phyloP scores from a whole-genome alignment of 2,888 invertebrate species.

The Belgica antarctica region DNA sequence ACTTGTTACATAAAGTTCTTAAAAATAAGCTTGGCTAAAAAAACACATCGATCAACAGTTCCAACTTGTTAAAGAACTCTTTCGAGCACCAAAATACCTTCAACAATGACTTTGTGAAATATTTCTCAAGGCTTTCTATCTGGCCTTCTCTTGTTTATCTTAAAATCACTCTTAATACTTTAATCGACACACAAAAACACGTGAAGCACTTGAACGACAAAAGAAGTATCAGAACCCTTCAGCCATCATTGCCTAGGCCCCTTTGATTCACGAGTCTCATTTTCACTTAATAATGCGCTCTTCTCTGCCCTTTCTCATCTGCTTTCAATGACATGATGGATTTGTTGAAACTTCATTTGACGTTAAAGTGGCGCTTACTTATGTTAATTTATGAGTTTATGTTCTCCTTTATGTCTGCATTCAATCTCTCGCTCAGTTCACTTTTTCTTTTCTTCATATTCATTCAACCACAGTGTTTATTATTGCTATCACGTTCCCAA shows the following conservation, averaged over 20 bases:
- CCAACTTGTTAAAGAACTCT: not conserved
- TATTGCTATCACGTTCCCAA: not conserved
- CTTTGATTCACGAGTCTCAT: conserved; percentile 9
- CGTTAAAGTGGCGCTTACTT: conserved; percentile 41
- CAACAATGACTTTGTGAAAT: not conserved
- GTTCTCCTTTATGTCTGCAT: conserved; percentile 27
- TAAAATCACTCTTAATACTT: not conserved
- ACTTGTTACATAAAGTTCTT: too few species aligned
- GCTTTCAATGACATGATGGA: conserved; percentile 37
- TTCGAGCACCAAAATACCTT: not conserved
- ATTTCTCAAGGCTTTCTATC: not conserved
- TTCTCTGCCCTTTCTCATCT: not conserved
- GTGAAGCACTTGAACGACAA: conserved; percentile 10
- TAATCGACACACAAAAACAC: not conserved
- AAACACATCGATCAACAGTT: too few species aligned
- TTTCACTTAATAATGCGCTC: conserved; percentile 24
- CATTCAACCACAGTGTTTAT: not conserved
- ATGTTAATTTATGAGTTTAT: conserved; percentile 42
- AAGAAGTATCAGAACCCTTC: conserved; percentile 4
- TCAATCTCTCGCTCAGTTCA: conserved; percentile 25
- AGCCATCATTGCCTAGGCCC: not conserved
- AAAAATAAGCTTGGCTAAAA: too few species aligned
- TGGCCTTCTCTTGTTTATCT: conserved; percentile 9
- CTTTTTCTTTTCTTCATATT: conserved; percentile 8
- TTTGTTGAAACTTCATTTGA: conserved; percentile 34